Evolutionary conservation across 2,113 vertebrate genomes (phyloP), one percentile per base, ranked within the genome.

Genomic region (Etia nguti): DNA sequence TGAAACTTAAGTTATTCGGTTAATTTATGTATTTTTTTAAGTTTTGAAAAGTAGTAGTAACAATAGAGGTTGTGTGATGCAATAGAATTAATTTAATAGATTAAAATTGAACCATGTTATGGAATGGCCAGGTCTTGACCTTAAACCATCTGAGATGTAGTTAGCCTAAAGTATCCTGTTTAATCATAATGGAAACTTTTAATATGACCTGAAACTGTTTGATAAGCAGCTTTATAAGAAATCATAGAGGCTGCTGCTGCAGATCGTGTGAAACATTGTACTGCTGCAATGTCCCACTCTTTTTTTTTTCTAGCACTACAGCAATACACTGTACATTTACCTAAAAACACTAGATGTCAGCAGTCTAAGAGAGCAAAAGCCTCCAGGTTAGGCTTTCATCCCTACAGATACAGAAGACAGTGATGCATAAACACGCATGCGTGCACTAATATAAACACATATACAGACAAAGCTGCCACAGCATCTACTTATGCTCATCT

Each of bases 371-470:
- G 60, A 54, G 56, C 22, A 36, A 29, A 43, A 82, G 50, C 70
- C 83, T 85, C 73, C 87, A 86, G 86, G 62, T 90, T 90, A 85
- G 65, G 55, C 54, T 82, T 83, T 86, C 79, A 86, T 89, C 62
- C 73, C 84, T 20, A 82, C 81, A 83, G 79, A 87, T 89, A 83
- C n/a, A 22, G 82, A 80, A 57, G 62, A 85, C 52, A 89, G 38
- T 89, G 6, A 52, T 20, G 26, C 6, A 77, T 52, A 34, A 52
- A 48, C 26, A 77, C 4, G 3, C 16, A 20, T 8, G 6, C 31
- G 62, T 43, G 34, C 75, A 81, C 80, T 24, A 26, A 56, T 9
- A 24, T 8, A 83, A 50, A 38, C 36, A 80, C 59, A 81, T 31
- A 79, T 20, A 77, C 31, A 26, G 80, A 59, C 38, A 81, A 29